Evolutionary conservation across 2,888 invertebrate species (phyloP).

Genomic region (Dermolepida albohirtum): DNA sequence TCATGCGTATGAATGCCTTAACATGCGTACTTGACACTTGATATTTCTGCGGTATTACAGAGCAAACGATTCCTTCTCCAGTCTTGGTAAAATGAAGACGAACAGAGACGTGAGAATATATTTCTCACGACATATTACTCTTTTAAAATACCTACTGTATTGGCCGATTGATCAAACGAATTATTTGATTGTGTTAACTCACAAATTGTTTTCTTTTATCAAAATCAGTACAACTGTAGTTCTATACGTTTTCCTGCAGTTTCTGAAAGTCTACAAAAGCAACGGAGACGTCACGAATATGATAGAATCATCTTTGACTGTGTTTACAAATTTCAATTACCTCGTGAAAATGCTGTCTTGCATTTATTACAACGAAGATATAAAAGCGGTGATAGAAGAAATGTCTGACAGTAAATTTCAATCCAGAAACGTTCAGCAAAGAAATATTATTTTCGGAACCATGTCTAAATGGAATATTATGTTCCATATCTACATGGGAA

Average conservation of each 20-base stretch:
- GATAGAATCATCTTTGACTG: slow-evolving; percentile 54
- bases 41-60: no score
- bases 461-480: slow-evolving; percentile 51
- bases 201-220: slow-evolving; percentile 8
- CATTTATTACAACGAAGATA: slow-evolving; percentile 34
- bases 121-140: not conserved
- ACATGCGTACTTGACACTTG: no score
- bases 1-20: no score
- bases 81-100: no score
- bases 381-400: slow-evolving; percentile 45
- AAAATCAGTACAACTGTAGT: slow-evolving; percentile 56
- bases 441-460: slow-evolving; percentile 48
- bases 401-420: slow-evolving; percentile 46
- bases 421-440: slow-evolving; percentile 48
- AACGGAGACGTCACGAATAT: slow-evolving; percentile 59
- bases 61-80: no score
- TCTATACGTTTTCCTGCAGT: slow-evolving; percentile 66
- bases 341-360: slow-evolving; percentile 44
- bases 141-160: slow-evolving; percentile 24
- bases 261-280: slow-evolving; percentile 65
- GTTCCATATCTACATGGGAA: slow-evolving; percentile 52
- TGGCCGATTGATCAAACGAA: slow-evolving; percentile 29
- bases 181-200: not conserved
- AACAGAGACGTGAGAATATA: no score
- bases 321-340: slow-evolving; percentile 54